A percentile compares a stretch with the other conserved stretches of the same genome.
Conservation (phyloP, 2,888 invertebrate species). For the Lobophora halterata region DNA sequence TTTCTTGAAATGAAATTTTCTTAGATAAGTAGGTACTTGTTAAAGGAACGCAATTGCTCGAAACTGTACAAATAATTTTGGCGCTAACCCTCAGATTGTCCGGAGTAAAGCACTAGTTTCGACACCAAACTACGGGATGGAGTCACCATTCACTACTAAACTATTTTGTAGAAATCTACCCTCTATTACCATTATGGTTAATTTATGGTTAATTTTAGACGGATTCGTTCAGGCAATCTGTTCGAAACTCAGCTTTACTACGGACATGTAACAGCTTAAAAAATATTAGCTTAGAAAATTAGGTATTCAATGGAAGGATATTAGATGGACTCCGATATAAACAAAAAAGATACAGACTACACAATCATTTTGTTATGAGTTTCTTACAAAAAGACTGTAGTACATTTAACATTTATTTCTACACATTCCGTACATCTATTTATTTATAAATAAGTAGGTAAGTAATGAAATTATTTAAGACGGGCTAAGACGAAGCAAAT, state of each 20-base stretch:
- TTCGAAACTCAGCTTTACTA: slow-evolving; percentile 27
- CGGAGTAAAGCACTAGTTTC: slow-evolving; percentile 19
- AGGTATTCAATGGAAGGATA: slow-evolving; percentile 56
- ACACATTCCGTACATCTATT: slow-evolving; percentile 29
- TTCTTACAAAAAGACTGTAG: slow-evolving; percentile 35
- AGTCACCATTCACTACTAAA: slow-evolving; percentile 18
- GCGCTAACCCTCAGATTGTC: too few species aligned
- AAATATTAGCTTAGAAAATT: slow-evolving; percentile 28
- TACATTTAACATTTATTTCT: slow-evolving; percentile 25
- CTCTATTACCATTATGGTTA: slow-evolving; percentile 18
- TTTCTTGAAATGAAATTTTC: too few species aligned
- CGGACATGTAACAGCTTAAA: slow-evolving; percentile 38
- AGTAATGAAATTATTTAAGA: slow-evolving; percentile 16
- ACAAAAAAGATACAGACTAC: slow-evolving; percentile 38
- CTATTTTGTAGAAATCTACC: slow-evolving; percentile 26
- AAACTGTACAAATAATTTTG: too few species aligned
- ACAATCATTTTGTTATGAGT: slow-evolving; percentile 36
- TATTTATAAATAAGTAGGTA: slow-evolving; percentile 23
- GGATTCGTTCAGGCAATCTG: slow-evolving; percentile 22
- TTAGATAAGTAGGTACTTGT: too few species aligned
- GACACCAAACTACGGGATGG: slow-evolving; percentile 25
- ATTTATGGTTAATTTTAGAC: slow-evolving; percentile 24
- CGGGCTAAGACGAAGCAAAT: slow-evolving; percentile 25
- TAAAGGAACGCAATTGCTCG: too few species aligned
- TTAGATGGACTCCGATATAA: slow-evolving; percentile 48